Base-by-base conservation (phyloP, 2,113 vertebrate species). In the Lamprologus speciosus region DNA sequence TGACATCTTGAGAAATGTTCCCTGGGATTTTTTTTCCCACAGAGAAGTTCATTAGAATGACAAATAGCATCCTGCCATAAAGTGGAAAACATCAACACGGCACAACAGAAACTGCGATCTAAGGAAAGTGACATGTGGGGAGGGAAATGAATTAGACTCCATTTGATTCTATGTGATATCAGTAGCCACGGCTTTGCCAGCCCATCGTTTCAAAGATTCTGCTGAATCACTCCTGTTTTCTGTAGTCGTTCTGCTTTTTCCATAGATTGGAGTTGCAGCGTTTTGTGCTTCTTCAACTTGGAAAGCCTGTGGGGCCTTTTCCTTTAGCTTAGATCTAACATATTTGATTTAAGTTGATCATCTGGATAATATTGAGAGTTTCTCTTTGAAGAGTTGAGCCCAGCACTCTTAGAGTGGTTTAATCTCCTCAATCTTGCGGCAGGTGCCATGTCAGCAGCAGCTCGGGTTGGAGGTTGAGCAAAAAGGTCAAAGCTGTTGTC, bases 41-140 rank as follows among this genome's bases (percentile, higher is more conserved):
- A 88, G 95, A 96, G 94, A 95, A 96, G 95, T 96, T 96, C 95
- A 96, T 97, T 96, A 96, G 95, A 96, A 96, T 96, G 96, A 96
- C 95, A 96, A 96, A 97, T 96, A 95, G 95, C 90, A 87, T 84
- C 89, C 93, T 95, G 93, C 94, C 93, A 95, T 95, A 93, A 95
- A 96, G 94, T 95, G 95, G 91, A 93, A 95, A 93, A 95, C 95
- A 95, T 97, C 95, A 94, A 95, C 95, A 95, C 90, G 91, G 90
- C 93, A 91, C 94, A 93, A 95, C 94, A 93, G 94, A 95, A 95
- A 95, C 87, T 93, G 94, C 90, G 94, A 95, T 96, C 90, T 91
- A 94, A 95, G 90, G 88, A 91, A 94, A 95, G 95, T 95, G 95
- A 96, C 95, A 95, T 88, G 93, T 92, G 88, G 92, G 93, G 93